phyloP scores from a whole-genome alignment of 2,113 vertebrate genomes.

The Pseudorasbora parva region DNA sequence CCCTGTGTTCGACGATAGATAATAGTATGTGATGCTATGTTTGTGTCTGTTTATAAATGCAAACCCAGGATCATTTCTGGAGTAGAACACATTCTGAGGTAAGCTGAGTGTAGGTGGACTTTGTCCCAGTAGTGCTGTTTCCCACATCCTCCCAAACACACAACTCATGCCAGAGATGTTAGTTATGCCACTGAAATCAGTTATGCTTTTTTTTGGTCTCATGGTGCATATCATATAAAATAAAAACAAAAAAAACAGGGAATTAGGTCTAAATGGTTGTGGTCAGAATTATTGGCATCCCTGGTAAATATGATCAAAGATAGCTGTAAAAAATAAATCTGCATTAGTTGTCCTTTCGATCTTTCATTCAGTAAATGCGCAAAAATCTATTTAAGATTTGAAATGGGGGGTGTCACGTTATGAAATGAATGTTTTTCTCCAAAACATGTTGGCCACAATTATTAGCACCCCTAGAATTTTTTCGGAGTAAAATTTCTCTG shows the following conservation, averaged over 20 bases:
- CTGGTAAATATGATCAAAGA: no score
- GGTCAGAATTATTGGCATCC: no score
- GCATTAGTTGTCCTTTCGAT: no score
- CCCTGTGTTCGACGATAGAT: slow-evolving; percentile 5
- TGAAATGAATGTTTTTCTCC: no score
- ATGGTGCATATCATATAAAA: neutral
- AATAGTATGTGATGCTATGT: slow-evolving; percentile 51
- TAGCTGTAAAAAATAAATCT: no score
- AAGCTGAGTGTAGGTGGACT: slow-evolving; percentile 64
- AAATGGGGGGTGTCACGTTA: no score
- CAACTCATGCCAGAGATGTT: neutral
- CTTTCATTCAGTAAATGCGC: no score
- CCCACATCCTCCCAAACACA: neutral
- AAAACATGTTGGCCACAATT: no score
- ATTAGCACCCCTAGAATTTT: no score
- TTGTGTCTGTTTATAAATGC: slow-evolving; percentile 75
- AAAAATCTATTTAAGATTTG: no score
- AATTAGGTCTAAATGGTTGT: neutral
- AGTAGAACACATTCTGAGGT: slow-evolving; percentile 84
- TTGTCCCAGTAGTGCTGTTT: neutral
- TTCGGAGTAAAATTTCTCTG: no score
- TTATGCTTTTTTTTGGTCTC: neutral
- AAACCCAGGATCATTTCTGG: slow-evolving; percentile 83
- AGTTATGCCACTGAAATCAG: neutral
- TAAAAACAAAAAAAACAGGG: neutral